These are phyloP conservation scores for Tragelaphus strepsiceros DNA, from an alignment of 2,113 vertebrate species.

Conservation along the genomic window DNA sequence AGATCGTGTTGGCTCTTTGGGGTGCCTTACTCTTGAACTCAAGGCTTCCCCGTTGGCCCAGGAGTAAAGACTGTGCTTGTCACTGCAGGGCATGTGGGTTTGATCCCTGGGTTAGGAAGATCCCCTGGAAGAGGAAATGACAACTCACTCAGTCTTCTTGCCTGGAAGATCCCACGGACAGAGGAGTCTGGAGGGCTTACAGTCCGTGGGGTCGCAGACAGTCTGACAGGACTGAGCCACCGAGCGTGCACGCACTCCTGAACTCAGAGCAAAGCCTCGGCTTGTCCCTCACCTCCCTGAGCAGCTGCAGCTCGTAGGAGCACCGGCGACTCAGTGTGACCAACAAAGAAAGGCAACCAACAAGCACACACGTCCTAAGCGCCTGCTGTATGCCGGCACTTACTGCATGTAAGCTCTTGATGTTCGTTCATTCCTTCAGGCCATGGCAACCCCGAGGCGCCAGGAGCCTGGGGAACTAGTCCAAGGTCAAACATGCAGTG, in stretches of 20 bases:
- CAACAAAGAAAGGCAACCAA: neutral
- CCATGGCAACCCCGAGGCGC: neutral
- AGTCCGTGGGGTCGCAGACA: neutral
- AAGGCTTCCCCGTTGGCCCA: neutral
- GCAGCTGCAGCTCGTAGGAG: fast-evolving
- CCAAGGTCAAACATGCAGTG: neutral
- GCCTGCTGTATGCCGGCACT: neutral
- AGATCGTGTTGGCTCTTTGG: neutral
- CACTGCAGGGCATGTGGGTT: neutral
- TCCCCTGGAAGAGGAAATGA: neutral
- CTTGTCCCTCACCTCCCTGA: neutral
- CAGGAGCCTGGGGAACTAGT: too few species aligned
- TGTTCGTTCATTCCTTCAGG: fast-evolving
- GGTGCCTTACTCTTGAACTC: neutral
- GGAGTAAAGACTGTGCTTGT: neutral
- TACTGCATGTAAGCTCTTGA: too few species aligned
- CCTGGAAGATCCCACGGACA: neutral
- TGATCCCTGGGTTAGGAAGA: neutral
- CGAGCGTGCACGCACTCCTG: neutral
- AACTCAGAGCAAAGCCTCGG: neutral
- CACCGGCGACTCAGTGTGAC: fast-evolving
- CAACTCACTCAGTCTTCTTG: neutral
- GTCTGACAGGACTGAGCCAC: neutral
- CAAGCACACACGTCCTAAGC: neutral
- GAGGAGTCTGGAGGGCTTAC: neutral